Percentiles rank a stretch among this genome's conserved stretches.
phyloP scores from a whole-genome alignment of 2,888 invertebrate species.

The Sphecodes monilicornis region DNA sequence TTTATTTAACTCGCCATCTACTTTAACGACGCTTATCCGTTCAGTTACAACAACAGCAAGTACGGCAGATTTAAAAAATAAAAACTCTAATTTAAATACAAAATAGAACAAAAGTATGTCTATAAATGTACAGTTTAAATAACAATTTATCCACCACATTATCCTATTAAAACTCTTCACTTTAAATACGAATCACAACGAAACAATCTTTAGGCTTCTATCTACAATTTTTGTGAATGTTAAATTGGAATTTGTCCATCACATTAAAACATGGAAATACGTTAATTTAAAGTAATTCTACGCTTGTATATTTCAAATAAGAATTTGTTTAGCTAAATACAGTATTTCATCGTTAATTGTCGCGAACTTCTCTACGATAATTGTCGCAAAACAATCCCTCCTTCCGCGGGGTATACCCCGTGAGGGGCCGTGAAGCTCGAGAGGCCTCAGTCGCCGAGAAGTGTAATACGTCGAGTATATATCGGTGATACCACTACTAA shows the following conservation, averaged over 20 bases:
- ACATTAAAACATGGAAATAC: neutral
- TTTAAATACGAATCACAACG: neutral
- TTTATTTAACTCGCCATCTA: neutral
- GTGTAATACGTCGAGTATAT: no score
- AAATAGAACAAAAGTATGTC: neutral
- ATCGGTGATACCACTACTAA: no score
- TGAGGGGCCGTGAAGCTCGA: no score
- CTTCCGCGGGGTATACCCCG: no score
- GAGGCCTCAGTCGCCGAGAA: no score
- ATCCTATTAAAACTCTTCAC: neutral
- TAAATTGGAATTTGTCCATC: neutral
- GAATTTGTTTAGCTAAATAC: no score
- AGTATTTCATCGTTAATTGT: no score
- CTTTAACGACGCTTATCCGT: neutral
- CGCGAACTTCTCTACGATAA: no score
- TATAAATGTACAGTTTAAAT: neutral
- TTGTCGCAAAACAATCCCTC: no score
- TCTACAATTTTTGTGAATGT: neutral
- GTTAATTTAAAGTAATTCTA: neutral
- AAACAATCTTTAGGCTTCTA: no score
- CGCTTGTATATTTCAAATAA: no score
- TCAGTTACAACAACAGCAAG: neutral
- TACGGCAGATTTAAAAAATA: neutral
- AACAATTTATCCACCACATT: neutral
- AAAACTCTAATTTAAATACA: neutral